Evolutionary conservation across 2,113 vertebrate species (phyloP), one percentile per base, ranked within the genome.

Genomic region (Dromiciops gliroides): DNA sequence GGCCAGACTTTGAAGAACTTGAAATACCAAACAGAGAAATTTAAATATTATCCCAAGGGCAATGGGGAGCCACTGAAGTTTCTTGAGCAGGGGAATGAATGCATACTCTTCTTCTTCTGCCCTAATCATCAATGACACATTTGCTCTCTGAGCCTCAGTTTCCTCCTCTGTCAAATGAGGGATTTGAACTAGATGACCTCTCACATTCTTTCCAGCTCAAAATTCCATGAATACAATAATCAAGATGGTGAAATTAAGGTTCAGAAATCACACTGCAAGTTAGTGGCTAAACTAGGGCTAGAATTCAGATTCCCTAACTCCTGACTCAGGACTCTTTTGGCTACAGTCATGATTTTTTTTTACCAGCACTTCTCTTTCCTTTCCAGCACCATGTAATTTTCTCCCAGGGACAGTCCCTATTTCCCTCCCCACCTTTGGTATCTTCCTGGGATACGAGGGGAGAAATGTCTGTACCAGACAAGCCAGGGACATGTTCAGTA

Each of bases 401-500:
- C 37, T 7, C 48, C 50, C 6, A 3, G 2, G 3, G 11, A n/a
- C 91, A n/a, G 1, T 1, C 49, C 28, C 3, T 89, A 31, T 3
- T 19, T 28, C 25, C 44, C 0, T 1, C 0, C 44, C 0, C 8
- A 0, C 44, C 26, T 2, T 0, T 7, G 8, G 2, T 0, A 3
- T 97, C 92, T 67, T 67, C 56, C 56, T 14, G 11, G 53, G 56
- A 67, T 67, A 67, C 22, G 22, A 75, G 16, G n/a, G 37, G n/a
- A 44, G n/a, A 75, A 44, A 75, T 44, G 14, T 75, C 6, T 75
- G 37, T 97, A 98, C 98, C 97, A 98, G 95, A 93, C 98, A 98
- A 88, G 14, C 9, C 91, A 97, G 52, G 0, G 98, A 98, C n/a
- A 50, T 44, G 0, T 0, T 96, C 93, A n/a, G 94, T 56, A 99